Evolutionary conservation across 2,797 vertebrate species (phyloP), one percentile per base, ranked within the genome.

Genomic region (Enteromius paludinosus): DNA sequence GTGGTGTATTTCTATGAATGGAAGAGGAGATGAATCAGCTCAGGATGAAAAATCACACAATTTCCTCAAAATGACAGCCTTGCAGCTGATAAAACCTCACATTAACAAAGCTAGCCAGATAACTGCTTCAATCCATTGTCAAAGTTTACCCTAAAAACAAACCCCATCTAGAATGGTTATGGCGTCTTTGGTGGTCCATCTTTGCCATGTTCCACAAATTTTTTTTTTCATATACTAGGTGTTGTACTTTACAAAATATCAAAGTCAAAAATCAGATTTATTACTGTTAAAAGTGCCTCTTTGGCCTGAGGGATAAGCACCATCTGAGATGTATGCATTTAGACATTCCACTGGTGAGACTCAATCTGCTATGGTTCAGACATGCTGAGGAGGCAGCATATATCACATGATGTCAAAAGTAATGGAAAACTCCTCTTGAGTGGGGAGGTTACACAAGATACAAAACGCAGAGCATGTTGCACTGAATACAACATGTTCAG

Each of bases 21-120:
- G 64, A 86, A 45, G 79, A 79, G n/a, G 1, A 74, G 85, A 86
- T 91, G 90, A 92, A 88, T 93, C 89, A 93, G 66, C 80, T 84
- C 86, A 88, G 81, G 66, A 70, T 35, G 61, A 64, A 64, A 84
- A 80, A 18, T 64, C 14, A 25, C 65, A 70, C 73, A 73, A 35
- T 4, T 59, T 71, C 76, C 9, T 25, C 10, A 73, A 25, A 79
- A 10, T 65, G 11, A 49, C 52, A 81, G 10, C 56, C n/a, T 61
- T 61, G 33, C 54, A 49, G 62, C 7, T 38, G 83, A 72, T 54
- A n/a, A n/a, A 28, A 81, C 49, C 10, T 47, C 62, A 35, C 28
- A 3, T 25, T 80, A 82, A 71, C 72, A 23, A 23, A 82, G 47
- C 7, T 38, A 59, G 8, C 23, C 56, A 71, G 25, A 23, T 56